A percentile compares a stretch with the other conserved stretches of the same genome.
Evolutionary conservation across 2,888 invertebrate genomes (phyloP).

Genomic region (Limnephilus marmoratus): DNA sequence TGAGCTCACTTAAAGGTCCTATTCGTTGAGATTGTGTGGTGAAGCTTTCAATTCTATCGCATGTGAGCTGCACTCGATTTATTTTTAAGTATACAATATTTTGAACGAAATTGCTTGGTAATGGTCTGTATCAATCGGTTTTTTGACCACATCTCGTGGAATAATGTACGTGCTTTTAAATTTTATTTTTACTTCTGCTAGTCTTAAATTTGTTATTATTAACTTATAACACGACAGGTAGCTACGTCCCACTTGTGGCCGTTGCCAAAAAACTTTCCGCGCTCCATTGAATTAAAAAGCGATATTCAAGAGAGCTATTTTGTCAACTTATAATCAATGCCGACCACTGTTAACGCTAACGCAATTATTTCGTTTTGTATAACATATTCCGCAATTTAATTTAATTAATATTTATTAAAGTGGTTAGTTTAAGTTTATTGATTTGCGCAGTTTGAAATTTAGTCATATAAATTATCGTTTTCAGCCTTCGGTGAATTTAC

Average conservation of each 20-base stretch:
- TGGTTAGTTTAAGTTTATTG: not conserved
- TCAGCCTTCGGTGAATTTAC: not conserved
- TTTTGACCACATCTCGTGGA: not conserved
- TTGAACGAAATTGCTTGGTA: too few relatives aligned
- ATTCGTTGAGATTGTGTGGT: too few relatives aligned
- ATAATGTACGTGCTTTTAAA: not conserved
- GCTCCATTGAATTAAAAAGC: slow-evolving; percentile 33
- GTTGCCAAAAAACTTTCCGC: slow-evolving; percentile 26
- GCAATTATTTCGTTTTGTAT: not conserved
- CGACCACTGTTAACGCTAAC: not conserved
- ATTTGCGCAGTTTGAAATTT: not conserved
- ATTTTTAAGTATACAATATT: too few relatives aligned
- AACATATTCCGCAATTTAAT: not conserved
- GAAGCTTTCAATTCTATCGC: too few relatives aligned
- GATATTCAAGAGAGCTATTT: not conserved
- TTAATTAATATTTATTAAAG: not conserved
- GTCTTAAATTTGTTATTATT: not conserved
- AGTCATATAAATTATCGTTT: not conserved
- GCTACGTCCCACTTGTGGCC: not conserved
- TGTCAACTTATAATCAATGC: not conserved
- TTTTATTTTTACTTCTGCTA: not conserved
- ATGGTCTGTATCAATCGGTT: not conserved
- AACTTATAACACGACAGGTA: not conserved
- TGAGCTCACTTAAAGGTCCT: too few relatives aligned
- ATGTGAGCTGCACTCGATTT: too few relatives aligned